phyloP scores from a whole-genome alignment of 2,113 vertebrate genomes.

The Sceloporus undulatus region DNA sequence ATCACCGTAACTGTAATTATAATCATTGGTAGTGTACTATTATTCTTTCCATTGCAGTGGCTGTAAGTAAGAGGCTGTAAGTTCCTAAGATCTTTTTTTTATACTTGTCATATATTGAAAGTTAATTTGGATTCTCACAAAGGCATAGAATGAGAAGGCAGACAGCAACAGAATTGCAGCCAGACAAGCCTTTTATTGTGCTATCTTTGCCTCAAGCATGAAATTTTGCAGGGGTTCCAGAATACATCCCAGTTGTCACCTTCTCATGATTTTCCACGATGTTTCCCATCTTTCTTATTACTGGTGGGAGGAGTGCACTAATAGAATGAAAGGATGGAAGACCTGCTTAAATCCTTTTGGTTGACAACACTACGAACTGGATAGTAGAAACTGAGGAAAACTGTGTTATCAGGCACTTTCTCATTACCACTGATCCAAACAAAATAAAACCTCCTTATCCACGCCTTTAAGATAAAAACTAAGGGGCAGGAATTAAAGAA shows the following conservation, averaged over 20 bases:
- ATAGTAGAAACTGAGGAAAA: not conserved
- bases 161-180: not conserved
- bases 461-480: not conserved
- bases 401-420: not conserved
- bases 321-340: not conserved
- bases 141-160: not conserved
- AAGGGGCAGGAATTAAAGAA: not conserved
- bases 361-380: too few species aligned
- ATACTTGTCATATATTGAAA: not conserved
- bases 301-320: not conserved
- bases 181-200: not conserved
- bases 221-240: not conserved
- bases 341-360: too few species aligned
- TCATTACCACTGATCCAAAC: not conserved
- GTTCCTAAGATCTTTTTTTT: accelerated
- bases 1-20: not conserved
- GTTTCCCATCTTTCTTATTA: not conserved
- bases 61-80: not conserved
- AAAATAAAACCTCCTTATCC: not conserved
- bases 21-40: not conserved
- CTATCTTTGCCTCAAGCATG: not conserved
- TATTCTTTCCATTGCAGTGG: not conserved
- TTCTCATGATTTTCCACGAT: not conserved
- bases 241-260: too few species aligned
- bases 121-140: not conserved